These are phyloP conservation scores for Hyposoter dolosus DNA, from an alignment of 2,888 invertebrate species.

Conservation along the genomic window DNA sequence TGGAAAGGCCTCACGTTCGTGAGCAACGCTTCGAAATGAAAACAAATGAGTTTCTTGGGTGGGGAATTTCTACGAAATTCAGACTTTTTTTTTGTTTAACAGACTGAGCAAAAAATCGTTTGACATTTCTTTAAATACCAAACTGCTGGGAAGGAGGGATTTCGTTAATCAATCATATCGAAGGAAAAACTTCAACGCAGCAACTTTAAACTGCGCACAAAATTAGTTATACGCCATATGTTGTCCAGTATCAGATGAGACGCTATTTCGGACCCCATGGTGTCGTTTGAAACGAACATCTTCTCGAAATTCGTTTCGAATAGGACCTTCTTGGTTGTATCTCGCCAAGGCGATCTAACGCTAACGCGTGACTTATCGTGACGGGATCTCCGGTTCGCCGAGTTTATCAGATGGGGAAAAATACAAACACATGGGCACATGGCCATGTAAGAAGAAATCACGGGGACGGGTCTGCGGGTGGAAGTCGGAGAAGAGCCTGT, in stretches of 20 bases:
- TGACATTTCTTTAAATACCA: not conserved
- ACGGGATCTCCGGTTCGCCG: conserved; percentile 54
- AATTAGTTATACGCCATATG: conserved; percentile 26
- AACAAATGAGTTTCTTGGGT: not conserved
- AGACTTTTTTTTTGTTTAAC: not conserved
- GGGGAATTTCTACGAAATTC: not conserved
- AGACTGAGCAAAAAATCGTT: not conserved
- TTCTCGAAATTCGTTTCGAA: conserved; percentile 66
- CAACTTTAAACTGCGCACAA: not conserved
- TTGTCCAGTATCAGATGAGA: conserved; percentile 24
- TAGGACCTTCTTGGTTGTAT: conserved; percentile 56
- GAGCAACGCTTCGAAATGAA: not conserved
- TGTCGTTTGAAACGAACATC: conserved; percentile 27
- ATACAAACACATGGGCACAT: conserved; percentile 35
- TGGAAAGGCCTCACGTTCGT: conserved; percentile 6
- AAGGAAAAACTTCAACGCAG: not conserved
- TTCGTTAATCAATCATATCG: not conserved
- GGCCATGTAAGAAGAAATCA: conserved; percentile 2
- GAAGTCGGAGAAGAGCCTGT: conserved; percentile 33
- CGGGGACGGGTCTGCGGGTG: conserved; percentile 41
- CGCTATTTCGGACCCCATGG: conserved; percentile 29
- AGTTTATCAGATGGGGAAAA: conserved; percentile 62
- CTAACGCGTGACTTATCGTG: conserved; percentile 67
- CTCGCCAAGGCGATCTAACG: conserved; percentile 55
- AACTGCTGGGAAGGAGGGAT: not conserved